These are phyloP conservation scores for Gadus chalcogrammus DNA, from an alignment of 2,113 vertebrate genomes.

Conservation along the genomic window DNA sequence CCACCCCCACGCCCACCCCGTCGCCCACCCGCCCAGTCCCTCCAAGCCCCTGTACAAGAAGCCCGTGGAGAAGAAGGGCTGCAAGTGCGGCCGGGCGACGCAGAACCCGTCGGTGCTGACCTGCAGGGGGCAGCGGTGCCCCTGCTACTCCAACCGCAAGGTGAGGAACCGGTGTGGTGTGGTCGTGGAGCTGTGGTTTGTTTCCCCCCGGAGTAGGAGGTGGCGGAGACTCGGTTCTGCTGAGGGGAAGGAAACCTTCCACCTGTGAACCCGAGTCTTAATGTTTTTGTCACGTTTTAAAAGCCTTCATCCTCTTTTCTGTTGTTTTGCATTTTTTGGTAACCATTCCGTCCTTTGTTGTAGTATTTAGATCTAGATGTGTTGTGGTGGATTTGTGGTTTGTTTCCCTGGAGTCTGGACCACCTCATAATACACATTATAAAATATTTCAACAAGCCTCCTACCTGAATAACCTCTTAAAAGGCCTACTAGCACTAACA, in stretches of 20 bases:
- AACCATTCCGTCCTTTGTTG: too few relatives aligned
- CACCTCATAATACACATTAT: too few relatives aligned
- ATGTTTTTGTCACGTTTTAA: too few relatives aligned
- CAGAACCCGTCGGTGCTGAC: conserved; percentile 99
- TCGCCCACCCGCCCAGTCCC: conserved; percentile 82
- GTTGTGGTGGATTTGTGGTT: too few relatives aligned
- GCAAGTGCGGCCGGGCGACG: conserved; percentile 97
- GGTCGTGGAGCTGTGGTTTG: not conserved
- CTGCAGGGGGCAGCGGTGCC: conserved; percentile 97
- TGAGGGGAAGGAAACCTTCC: too few relatives aligned
- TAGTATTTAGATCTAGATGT: too few relatives aligned
- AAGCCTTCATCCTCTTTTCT: too few relatives aligned
- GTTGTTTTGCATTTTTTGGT: too few relatives aligned
- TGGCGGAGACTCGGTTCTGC: not conserved
- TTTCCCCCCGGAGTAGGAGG: not conserved
- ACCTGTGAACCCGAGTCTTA: not conserved
- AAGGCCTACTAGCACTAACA: too few relatives aligned
- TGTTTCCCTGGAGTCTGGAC: too few relatives aligned
- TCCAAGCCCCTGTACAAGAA: conserved; percentile 98
- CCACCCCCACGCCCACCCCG: conserved; percentile 78
- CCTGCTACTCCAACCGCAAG: conserved; percentile 99
- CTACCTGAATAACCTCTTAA: too few relatives aligned
- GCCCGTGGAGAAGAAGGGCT: conserved; percentile 97
- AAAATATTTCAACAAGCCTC: too few relatives aligned
- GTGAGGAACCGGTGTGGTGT: conserved; percentile 33